Base-by-base conservation (phyloP, 2,113 vertebrate genomes). In the Damaliscus lunatus region DNA sequence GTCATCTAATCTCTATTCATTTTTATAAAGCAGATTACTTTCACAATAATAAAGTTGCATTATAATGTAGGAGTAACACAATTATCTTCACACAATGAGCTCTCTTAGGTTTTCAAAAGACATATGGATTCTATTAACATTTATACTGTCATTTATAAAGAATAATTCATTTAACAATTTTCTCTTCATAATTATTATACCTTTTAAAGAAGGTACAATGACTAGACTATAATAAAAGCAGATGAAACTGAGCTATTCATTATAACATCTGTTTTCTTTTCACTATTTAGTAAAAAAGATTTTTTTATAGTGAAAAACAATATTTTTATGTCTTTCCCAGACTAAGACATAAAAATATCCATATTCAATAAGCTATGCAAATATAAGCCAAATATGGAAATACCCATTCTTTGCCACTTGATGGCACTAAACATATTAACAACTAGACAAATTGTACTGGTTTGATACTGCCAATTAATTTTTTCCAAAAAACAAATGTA, bases 401-500 rank as follows among this genome's bases (percentile, higher is more conserved):
- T 92, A 52, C 5, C 21, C 23, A 85, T 86, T 97, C 25, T 77
- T 80, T 80, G 86, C 95, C 96, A 97, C 85, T 93, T 93, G 97
- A 91, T 93, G 95, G 97, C 96, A 97, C 88, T 97, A 97, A 62
- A 36, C 40, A 43, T 25, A 87, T 57, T 93, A 94, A 31, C 52
- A 84, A 93, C 71, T 57, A 74, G 92, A 95, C 19, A 89, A 78
- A 96, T 0, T 29, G 4, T 21, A 88, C 3, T 83, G 5, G 48
- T 55, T 94, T 62, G 31, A 94, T 52, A 94, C 5, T 87, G 23
- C 9, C 48, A 86, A 6, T 40, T 52, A 64, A 91, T 74, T 89
- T 95, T 87, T 33, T 88, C 25, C 16, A 88, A 77, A 95, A 55
- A 23, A 55, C 50, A 83, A 31, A 23, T 3, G 50, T 5, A 36